Evolutionary conservation across 2,888 invertebrate species (phyloP).

Genomic region (Calephelis perditalis): DNA sequence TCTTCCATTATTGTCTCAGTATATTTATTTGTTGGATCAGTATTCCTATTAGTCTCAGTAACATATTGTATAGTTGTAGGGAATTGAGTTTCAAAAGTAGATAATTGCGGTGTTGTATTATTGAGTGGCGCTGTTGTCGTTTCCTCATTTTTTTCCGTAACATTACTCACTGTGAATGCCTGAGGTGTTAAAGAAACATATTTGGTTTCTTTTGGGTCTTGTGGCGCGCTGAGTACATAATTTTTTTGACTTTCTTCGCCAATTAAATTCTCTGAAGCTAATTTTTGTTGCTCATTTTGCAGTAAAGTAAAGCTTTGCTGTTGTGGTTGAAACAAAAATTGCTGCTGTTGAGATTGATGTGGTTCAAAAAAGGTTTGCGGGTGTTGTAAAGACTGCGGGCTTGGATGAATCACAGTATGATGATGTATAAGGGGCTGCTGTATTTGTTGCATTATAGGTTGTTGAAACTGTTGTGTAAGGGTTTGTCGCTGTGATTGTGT

Average conservation of each 20-base stretch:
- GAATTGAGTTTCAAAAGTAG: constrained; percentile 47
- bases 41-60: constrained; percentile 43
- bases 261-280: constrained; percentile 42
- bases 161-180: constrained; percentile 40
- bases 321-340: neutral
- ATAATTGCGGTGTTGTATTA: constrained; percentile 45
- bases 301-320: constrained; percentile 35
- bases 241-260: constrained; percentile 45
- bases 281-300: constrained; percentile 49
- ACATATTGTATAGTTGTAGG: constrained; percentile 52
- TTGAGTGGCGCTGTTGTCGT: constrained; percentile 42
- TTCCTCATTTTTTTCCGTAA: constrained; percentile 45
- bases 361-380: neutral
- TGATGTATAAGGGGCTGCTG: neutral
- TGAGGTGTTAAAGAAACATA: constrained; percentile 52
- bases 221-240: constrained; percentile 60
- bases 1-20: constrained; percentile 47
- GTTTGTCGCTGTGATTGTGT: neutral
- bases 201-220: constrained; percentile 56
- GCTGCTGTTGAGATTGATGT: neutral
- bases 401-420: too few relatives aligned
- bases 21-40: too few relatives aligned
- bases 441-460: neutral
- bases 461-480: neutral
- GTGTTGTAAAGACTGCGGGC: neutral